Evolutionary conservation across 1,140 invertebrate genomes (phyloP).

Genomic region (Drosophila neocordata): DNA sequence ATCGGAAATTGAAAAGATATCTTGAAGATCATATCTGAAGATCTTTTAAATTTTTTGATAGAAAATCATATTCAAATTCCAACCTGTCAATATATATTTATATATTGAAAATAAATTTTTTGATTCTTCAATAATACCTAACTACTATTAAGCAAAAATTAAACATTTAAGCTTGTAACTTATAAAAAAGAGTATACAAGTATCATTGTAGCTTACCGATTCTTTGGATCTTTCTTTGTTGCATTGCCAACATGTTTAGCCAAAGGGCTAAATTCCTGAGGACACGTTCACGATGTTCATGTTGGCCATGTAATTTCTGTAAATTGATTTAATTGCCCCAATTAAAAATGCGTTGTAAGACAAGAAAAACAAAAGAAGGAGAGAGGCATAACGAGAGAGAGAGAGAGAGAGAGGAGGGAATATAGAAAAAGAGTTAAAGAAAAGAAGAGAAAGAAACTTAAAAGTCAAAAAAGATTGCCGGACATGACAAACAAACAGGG

Average conservation of each 20-base stretch:
- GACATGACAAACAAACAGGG: slow-evolving; percentile 28
- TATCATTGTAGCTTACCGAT: not conserved
- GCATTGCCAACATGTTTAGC: slow-evolving; percentile 16
- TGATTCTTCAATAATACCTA: too few species aligned
- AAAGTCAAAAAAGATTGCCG: slow-evolving; percentile 24
- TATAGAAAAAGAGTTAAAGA: too few species aligned
- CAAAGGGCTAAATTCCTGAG: slow-evolving; percentile 66
- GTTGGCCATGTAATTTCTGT: slow-evolving; percentile 70
- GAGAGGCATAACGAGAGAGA: slow-evolving; percentile 11
- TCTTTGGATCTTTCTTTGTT: not conserved
- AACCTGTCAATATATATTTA: too few species aligned
- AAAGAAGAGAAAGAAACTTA: too few species aligned
- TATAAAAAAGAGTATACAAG: not conserved
- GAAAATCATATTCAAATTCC: too few species aligned
- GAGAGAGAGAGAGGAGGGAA: not conserved
- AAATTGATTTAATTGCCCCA: slow-evolving; percentile 77
- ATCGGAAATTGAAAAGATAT: too few species aligned
- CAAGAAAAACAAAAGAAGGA: not conserved
- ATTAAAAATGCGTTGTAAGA: slow-evolving; percentile 62
- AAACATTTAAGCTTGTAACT: not conserved
- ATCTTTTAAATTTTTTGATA: too few species aligned
- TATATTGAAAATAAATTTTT: too few species aligned
- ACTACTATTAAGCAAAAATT: too few species aligned
- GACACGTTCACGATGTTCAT: slow-evolving; percentile 29
- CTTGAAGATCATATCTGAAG: too few species aligned